Conservation (phyloP, 2,113 vertebrate genomes). For the Pipra filicauda region DNA sequence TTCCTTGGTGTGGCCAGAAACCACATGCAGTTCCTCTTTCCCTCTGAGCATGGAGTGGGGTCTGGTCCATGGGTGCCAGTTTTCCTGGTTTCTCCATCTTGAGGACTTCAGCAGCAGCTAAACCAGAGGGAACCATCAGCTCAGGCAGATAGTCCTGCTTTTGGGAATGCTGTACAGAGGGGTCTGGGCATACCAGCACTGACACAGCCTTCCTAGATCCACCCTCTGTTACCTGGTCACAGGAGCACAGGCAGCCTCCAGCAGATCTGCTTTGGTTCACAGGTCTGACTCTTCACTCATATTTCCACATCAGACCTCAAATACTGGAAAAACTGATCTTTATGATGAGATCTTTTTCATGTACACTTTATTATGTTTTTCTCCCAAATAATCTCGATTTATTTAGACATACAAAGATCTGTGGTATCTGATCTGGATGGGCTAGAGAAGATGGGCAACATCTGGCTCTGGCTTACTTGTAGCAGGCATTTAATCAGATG, state of each 20-base stretch:
- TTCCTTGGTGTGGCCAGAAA: neutral
- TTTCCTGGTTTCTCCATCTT: neutral
- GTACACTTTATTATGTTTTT: neutral
- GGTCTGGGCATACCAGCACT: fast-evolving
- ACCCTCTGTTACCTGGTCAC: neutral
- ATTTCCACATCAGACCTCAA: neutral
- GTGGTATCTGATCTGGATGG: neutral
- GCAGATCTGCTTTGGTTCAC: neutral
- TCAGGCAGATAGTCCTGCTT: neutral
- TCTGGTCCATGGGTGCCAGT: neutral
- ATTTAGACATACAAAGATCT: neutral
- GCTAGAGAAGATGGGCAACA: neutral
- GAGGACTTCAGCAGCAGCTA: neutral
- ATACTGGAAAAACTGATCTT: fast-evolving
- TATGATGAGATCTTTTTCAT: neutral
- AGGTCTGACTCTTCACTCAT: neutral
- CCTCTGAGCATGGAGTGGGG: neutral
- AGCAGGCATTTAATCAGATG: neutral
- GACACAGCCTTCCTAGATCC: neutral
- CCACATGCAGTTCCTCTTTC: fast-evolving
- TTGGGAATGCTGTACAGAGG: neutral
- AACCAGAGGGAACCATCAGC: neutral
- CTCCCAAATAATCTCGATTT: neutral
- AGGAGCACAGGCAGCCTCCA: neutral
- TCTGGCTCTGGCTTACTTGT: neutral